These are phyloP conservation scores for Alcedo quadribrachys DNA, from an alignment of 2,797 vertebrate genomes.

Conservation along the genomic window DNA sequence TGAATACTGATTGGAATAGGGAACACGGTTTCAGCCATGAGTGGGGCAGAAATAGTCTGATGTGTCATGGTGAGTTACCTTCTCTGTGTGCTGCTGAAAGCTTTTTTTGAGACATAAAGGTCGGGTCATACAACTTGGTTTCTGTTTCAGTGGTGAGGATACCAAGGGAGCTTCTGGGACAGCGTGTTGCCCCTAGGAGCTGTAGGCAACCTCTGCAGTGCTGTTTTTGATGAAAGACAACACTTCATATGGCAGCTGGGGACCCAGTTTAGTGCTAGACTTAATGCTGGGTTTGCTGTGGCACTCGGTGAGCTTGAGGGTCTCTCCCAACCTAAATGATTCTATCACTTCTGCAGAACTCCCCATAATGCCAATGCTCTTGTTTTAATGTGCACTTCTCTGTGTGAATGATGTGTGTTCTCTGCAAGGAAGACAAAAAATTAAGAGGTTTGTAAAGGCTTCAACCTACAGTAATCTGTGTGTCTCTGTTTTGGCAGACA, in stretches of 20 bases:
- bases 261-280: neutral
- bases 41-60: neutral
- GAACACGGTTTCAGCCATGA: neutral
- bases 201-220: neutral
- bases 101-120: neutral
- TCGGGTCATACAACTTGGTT: neutral
- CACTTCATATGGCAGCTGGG: neutral
- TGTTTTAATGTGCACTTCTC: conserved; percentile 44
- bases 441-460: neutral
- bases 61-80: neutral
- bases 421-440: neutral
- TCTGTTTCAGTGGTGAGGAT: neutral
- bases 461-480: neutral
- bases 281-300: neutral
- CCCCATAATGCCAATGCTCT: conserved; percentile 9
- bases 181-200: neutral
- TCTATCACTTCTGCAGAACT: conserved; percentile 46
- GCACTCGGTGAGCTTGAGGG: neutral
- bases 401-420: neutral
- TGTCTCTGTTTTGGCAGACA: neutral
- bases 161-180: neutral
- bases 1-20: neutral
- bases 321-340: neutral
- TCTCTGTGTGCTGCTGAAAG: neutral
- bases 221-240: neutral